A percentile compares a stretch with the other conserved stretches of the same genome.
phyloP scores from a whole-genome alignment of 2,888 invertebrate genomes.

The Geophilus truncorum region DNA sequence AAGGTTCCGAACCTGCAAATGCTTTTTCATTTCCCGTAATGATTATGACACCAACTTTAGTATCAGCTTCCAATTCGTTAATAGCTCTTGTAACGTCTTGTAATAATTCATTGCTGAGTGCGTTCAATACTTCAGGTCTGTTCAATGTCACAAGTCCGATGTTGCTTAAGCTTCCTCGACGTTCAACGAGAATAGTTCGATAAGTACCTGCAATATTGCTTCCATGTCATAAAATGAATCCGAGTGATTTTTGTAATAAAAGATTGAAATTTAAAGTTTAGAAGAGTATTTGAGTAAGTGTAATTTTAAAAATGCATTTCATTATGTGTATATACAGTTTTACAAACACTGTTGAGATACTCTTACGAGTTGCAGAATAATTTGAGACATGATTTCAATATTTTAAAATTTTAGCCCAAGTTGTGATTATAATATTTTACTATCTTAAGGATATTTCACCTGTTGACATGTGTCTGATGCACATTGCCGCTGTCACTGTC shows the following conservation, averaged over 20 bases:
- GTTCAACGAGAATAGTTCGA: conserved; percentile 63
- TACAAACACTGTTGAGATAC: no score
- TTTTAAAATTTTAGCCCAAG: no score
- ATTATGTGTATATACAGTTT: no score
- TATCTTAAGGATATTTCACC: no score
- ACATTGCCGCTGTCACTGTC: no score
- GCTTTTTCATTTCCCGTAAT: conserved; percentile 80
- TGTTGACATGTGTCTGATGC: no score
- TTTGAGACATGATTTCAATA: no score
- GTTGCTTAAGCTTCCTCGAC: conserved; percentile 77
- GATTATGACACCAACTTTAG: conserved; percentile 73
- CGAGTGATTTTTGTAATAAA: neutral
- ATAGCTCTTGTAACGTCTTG: conserved; percentile 67
- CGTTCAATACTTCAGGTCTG: conserved; percentile 93
- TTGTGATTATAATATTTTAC: no score
- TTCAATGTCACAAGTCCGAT: conserved; percentile 88
- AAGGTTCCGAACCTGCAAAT: conserved; percentile 66
- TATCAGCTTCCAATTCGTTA: conserved; percentile 63
- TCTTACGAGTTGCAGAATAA: no score
- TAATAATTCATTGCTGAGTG: conserved; percentile 85
- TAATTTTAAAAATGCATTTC: no score
- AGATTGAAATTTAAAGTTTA: neutral
- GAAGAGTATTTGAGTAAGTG: no score
- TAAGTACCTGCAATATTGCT: conserved; percentile 11
- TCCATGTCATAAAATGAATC: neutral